These are phyloP conservation scores for Columba janthina DNA, from an alignment of 2,113 vertebrate species.

Conservation along the genomic window DNA sequence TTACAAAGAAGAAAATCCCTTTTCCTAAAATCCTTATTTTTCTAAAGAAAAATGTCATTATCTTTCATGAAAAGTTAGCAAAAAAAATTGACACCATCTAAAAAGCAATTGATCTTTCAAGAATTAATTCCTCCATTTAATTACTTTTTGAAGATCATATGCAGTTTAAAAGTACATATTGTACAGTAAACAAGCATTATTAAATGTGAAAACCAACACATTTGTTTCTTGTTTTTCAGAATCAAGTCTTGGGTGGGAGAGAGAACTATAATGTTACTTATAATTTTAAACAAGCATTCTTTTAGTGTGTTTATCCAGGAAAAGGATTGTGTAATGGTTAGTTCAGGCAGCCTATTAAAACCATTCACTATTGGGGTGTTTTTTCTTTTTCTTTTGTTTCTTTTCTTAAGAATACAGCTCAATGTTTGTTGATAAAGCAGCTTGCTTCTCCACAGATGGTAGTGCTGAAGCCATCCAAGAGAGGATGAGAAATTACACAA, in stretches of 20 bases:
- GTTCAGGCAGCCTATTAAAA: constrained; percentile 17
- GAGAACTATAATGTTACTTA: background rate
- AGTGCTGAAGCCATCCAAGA: background rate
- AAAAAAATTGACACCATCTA: background rate
- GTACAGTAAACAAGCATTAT: background rate
- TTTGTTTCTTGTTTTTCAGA: background rate
- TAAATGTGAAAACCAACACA: background rate
- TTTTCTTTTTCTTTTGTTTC: rapidly evolving
- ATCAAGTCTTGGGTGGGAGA: background rate
- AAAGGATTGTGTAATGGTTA: background rate
- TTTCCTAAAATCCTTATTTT: background rate
- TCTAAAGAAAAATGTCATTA: background rate
- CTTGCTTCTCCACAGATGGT: background rate
- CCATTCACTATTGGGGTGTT: background rate
- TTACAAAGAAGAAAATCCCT: background rate
- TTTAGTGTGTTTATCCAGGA: background rate
- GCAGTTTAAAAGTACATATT: background rate
- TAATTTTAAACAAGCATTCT: background rate
- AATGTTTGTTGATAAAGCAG: background rate
- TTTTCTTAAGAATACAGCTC: background rate
- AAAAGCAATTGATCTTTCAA: background rate
- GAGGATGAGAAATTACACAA: background rate
- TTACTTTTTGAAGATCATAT: background rate
- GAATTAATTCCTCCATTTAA: background rate
- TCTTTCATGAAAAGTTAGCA: background rate